These are phyloP conservation scores for Acleris cristana DNA, from an alignment of 2,888 invertebrate species.

Conservation along the genomic window DNA sequence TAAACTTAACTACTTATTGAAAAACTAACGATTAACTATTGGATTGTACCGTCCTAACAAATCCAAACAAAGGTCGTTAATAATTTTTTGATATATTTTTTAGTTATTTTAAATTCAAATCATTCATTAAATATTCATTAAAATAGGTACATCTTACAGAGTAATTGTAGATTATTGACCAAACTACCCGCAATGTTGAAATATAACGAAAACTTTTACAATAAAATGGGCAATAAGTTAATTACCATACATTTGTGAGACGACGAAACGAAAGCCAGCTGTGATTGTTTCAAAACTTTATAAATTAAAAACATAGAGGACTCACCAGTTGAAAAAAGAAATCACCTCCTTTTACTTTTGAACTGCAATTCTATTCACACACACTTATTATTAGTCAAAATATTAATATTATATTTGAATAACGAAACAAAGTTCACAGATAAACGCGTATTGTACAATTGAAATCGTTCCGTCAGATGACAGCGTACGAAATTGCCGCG, in stretches of 20 bases:
- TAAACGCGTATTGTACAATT: constrained; percentile 37
- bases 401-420: constrained; percentile 42
- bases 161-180: too few relatives aligned
- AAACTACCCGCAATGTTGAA: too few relatives aligned
- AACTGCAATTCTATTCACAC: constrained; percentile 43
- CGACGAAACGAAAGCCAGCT: background rate
- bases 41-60: too few relatives aligned
- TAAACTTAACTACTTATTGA: too few relatives aligned
- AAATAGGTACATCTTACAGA: too few relatives aligned
- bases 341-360: constrained; percentile 76
- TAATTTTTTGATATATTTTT: too few relatives aligned
- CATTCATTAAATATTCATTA: too few relatives aligned
- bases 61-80: too few relatives aligned
- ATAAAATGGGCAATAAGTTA: too few relatives aligned
- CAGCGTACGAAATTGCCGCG: constrained; percentile 53
- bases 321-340: constrained; percentile 64
- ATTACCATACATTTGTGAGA: background rate
- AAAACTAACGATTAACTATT: too few relatives aligned
- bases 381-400: constrained; percentile 46
- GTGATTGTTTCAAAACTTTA: background rate
- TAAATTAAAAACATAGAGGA: constrained; percentile 44
- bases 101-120: too few relatives aligned
- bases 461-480: constrained; percentile 28
- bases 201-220: too few relatives aligned
- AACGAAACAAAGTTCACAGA: constrained; percentile 38